Conservation (phyloP, 2,113 vertebrate species). For the Gadus chalcogrammus region DNA sequence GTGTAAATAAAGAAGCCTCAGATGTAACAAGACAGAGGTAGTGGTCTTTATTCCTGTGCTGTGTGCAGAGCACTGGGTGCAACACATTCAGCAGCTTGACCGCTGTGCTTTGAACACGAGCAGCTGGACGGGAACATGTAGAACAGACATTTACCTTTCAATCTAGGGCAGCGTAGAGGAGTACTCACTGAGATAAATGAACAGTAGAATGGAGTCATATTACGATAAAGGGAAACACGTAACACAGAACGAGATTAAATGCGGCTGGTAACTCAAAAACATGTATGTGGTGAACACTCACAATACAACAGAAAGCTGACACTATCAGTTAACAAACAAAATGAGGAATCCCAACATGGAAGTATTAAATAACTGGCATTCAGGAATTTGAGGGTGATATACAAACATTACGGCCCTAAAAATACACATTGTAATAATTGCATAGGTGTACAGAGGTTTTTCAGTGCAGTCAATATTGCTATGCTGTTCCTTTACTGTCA, state of each 20-base stretch:
- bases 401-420: neutral
- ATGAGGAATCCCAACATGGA: neutral
- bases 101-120: neutral
- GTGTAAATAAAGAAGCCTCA: too few species aligned
- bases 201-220: neutral
- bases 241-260: neutral
- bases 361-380: neutral
- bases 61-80: neutral
- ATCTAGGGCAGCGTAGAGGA: neutral
- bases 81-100: neutral
- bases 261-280: neutral
- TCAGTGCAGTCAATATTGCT: neutral
- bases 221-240: slow-evolving; percentile 9
- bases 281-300: neutral
- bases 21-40: neutral
- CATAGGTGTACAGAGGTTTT: slow-evolving; percentile 15
- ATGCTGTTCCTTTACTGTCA: neutral
- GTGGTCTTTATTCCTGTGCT: slow-evolving; percentile 1
- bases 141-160: neutral
- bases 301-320: neutral
- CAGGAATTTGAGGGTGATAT: neutral
- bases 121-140: neutral
- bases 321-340: neutral
- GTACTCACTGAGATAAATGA: neutral
- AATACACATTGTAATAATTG: slow-evolving; percentile 2